Conservation (phyloP, 2,797 vertebrate genomes). For the Corythornis leucogaster region DNA sequence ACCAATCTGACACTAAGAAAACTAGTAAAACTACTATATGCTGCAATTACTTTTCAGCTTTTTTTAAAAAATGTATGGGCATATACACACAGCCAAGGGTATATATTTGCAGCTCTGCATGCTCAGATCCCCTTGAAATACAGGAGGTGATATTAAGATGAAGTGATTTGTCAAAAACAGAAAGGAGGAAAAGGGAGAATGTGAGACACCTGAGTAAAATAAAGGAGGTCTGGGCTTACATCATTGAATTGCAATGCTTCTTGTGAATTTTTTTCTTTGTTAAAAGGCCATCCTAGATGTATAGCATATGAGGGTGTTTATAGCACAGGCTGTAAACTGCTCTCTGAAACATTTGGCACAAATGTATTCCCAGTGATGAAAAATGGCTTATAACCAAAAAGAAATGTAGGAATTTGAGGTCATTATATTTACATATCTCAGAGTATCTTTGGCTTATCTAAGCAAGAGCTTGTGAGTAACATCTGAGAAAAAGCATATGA, state of each 20-base stretch:
- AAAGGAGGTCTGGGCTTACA: background rate
- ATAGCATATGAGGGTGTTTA: conserved; percentile 10
- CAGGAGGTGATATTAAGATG: background rate
- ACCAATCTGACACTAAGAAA: background rate
- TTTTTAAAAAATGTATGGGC: background rate
- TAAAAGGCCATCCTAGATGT: conserved; percentile 44
- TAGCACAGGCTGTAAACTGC: conserved; percentile 26
- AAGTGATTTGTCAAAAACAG: background rate
- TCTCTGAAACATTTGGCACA: conserved; percentile 33
- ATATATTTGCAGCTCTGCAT: background rate
- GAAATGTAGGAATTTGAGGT: conserved; percentile 16
- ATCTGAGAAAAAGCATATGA: background rate
- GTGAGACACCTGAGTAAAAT: background rate
- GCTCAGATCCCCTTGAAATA: background rate
- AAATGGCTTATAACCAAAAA: conserved; percentile 4
- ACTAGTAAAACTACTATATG: background rate
- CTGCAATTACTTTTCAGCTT: background rate
- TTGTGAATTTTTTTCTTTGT: background rate
- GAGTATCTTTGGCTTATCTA: background rate
- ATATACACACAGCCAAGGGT: background rate
- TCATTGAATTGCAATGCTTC: background rate
- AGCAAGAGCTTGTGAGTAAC: background rate
- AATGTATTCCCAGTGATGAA: conserved; percentile 9
- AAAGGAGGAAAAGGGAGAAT: background rate
- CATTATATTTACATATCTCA: background rate